Percentiles rank a stretch among this genome's conserved stretches.
Evolutionary conservation across 2,888 invertebrate genomes (phyloP).

Genomic region (Bellardia pandia): DNA sequence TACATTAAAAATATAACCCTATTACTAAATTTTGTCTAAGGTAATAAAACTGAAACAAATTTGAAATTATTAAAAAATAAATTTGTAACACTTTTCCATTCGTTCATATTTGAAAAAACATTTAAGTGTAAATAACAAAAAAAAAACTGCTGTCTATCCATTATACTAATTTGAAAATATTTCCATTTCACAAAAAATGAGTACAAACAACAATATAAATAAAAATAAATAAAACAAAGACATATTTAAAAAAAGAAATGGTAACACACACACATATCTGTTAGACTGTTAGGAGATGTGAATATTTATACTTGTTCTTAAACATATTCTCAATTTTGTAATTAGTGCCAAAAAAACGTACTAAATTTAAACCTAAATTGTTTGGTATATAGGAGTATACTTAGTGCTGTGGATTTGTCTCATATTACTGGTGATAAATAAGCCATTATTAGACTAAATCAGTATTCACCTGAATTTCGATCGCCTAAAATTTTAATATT

Average conservation of each 20-base stretch:
- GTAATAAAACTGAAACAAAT: neutral
- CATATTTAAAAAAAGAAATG: neutral
- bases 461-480: too few relatives aligned
- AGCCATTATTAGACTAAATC: too few relatives aligned
- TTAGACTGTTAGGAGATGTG: too few relatives aligned
- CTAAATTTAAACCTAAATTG: too few relatives aligned
- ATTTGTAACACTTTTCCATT: neutral
- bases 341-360: too few relatives aligned
- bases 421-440: too few relatives aligned
- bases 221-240: neutral
- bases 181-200: slow-evolving; percentile 8
- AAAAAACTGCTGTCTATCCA: neutral
- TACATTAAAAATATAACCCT: neutral
- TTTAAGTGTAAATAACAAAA: neutral
- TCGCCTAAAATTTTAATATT: too few relatives aligned
- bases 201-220: slow-evolving; percentile 9
- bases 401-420: too few relatives aligned
- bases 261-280: too few relatives aligned
- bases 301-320: too few relatives aligned
- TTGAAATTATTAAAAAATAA: neutral
- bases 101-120: neutral
- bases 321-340: too few relatives aligned
- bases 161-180: slow-evolving; percentile 25
- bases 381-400: too few relatives aligned
- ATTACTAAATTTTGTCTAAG: neutral